Percentiles rank a stretch among this genome's conserved stretches.
Evolutionary conservation across 2,888 invertebrate genomes (phyloP).

Genomic region (Macrophya annulata): DNA sequence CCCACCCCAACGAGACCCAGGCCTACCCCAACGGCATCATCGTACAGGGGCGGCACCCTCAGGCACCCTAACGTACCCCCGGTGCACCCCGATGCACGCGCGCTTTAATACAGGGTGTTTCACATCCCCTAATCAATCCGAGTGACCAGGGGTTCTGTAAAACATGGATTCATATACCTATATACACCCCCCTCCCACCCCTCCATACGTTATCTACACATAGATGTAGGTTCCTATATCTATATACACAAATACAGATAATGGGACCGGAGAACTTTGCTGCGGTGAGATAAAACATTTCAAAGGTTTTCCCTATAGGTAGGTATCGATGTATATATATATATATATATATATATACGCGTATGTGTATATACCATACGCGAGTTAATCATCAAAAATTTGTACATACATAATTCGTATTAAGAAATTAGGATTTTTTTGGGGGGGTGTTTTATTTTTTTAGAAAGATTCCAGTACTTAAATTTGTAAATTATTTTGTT

Average conservation of each 20-base stretch:
- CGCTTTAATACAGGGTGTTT: conserved; percentile 51
- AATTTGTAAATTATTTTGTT: neutral
- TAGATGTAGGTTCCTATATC: too few relatives aligned
- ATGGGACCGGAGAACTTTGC: neutral
- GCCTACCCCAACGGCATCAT: conserved; percentile 53
- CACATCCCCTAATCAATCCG: conserved; percentile 49
- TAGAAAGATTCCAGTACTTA: too few relatives aligned
- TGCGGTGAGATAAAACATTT: neutral
- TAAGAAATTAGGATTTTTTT: neutral
- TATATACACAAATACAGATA: too few relatives aligned
- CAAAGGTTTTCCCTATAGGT: neutral
- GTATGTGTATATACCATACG: too few relatives aligned
- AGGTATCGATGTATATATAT: too few relatives aligned
- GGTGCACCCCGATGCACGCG: conserved; percentile 45
- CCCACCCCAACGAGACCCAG: conserved; percentile 48
- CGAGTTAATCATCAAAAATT: neutral
- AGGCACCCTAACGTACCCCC: conserved; percentile 37
- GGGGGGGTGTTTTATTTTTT: too few relatives aligned
- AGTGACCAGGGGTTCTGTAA: conserved; percentile 22
- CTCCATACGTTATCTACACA: too few relatives aligned
- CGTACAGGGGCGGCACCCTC: conserved; percentile 41
- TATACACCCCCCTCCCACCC: neutral
- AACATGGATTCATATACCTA: conserved; percentile 18
- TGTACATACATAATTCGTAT: neutral
- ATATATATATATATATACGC: too few relatives aligned